Evolutionary conservation across 2,113 vertebrate genomes (phyloP).

Genomic region (Notiomystis cincta): DNA sequence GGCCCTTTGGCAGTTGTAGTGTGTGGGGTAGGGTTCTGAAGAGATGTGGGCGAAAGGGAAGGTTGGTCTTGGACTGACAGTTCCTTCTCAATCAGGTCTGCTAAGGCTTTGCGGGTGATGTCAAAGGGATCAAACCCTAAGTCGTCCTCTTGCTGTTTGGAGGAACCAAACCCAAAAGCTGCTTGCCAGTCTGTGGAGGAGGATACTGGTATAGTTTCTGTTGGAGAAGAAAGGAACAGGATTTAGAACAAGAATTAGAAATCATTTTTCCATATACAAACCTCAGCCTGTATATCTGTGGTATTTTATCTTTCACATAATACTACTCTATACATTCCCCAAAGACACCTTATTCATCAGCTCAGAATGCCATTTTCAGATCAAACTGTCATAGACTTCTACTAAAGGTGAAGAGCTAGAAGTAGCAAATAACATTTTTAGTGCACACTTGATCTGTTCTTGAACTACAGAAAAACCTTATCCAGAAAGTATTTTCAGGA

Average conservation of each 20-base stretch:
- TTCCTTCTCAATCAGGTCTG: slow-evolving; percentile 99
- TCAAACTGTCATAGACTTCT: background rate
- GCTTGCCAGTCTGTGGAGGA: slow-evolving; percentile 99
- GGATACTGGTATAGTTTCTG: slow-evolving; percentile 98
- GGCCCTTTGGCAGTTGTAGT: slow-evolving; percentile 83
- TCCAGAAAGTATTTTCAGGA: background rate
- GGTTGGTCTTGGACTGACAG: slow-evolving; percentile 93
- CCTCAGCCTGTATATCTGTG: background rate
- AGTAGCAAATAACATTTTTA: background rate
- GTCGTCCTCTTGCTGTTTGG: slow-evolving; percentile 97
- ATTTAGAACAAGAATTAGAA: background rate
- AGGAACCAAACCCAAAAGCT: slow-evolving; percentile 97
- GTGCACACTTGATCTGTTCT: background rate
- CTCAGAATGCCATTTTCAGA: background rate
- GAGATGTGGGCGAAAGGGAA: slow-evolving; percentile 77
- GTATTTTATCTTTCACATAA: background rate
- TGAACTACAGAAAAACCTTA: background rate
- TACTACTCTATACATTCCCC: background rate
- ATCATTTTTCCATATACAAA: background rate
- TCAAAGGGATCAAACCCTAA: slow-evolving; percentile 99
- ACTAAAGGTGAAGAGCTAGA: background rate
- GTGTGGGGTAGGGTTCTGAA: slow-evolving; percentile 80
- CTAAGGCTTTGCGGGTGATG: slow-evolving; percentile 97
- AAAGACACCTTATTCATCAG: background rate
- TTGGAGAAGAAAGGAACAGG: background rate